Conservation (phyloP, 2,797 vertebrate species). For the Sternotherus odoratus region DNA sequence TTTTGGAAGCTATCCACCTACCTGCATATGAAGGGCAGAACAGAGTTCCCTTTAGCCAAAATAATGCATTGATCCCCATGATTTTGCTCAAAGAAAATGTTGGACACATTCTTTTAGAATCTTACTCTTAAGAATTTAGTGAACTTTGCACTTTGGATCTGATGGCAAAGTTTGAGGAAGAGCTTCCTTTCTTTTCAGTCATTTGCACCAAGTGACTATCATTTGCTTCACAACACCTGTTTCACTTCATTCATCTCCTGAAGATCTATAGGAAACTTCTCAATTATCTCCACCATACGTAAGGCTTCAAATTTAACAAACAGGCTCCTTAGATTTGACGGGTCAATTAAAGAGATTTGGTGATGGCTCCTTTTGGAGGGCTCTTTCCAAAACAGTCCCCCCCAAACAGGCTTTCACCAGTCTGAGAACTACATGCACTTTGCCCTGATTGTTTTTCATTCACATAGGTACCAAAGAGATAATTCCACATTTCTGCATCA, state of each 20-base stretch:
- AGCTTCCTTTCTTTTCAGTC: background rate
- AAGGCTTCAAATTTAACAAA: slow-evolving; percentile 10
- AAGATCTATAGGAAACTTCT: background rate
- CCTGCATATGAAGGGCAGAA: background rate
- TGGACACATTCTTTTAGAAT: background rate
- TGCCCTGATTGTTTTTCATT: background rate
- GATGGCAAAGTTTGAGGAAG: slow-evolving; percentile 15
- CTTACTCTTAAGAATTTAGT: slow-evolving; percentile 25
- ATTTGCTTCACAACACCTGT: slow-evolving; percentile 31
- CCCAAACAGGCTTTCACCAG: background rate
- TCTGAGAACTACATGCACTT: background rate
- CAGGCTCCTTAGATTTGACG: background rate
- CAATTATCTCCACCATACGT: background rate
- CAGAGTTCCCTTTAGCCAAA: background rate
- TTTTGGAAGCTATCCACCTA: background rate
- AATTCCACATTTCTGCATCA: background rate
- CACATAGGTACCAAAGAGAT: background rate
- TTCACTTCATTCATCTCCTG: slow-evolving; percentile 43
- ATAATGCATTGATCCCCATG: slow-evolving; percentile 4
- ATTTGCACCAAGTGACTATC: slow-evolving; percentile 9
- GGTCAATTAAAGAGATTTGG: background rate
- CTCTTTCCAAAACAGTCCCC: slow-evolving; percentile 22
- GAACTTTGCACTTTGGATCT: background rate
- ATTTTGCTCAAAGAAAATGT: slow-evolving; percentile 13
- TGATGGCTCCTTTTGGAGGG: slow-evolving; percentile 4